Base-by-base conservation (phyloP, 2,888 invertebrate species). In the Actias luna region DNA sequence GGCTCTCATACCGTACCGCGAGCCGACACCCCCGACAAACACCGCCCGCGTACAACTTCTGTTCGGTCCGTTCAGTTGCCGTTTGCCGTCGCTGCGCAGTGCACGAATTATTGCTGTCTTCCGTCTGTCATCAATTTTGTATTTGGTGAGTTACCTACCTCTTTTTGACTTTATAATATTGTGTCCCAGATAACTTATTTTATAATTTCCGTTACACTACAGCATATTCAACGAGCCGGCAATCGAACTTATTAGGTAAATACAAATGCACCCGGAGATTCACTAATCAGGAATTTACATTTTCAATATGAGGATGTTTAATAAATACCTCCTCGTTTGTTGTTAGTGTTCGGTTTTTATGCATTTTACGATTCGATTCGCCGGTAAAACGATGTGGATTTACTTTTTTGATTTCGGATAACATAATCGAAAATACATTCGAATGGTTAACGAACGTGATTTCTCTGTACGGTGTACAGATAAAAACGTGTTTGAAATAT, bases 71-170 rank as follows among this genome's bases (percentile, higher is more conserved):
- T 69, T 72, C 87, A 90, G 90, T 89, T 84, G 85, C 78, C 71
- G 79, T 81, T 82, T 80, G 82, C 81, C 84, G 79, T 76, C 77
- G 80, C 78, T 70, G 68, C 73, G 73, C 69, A 76, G 87, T 86
- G 86, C 79, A 84, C 88, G 85, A 71, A 67, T 66, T 66, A 58
- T 63, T 64, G 69, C 67, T 69, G 72, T 69, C 71, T 76, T 69
- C 72, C 73, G 75, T 8, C 25, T 50, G 12, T 12, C 80, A 77
- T 78, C 79, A 81, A 79, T 78, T 69, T 29, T 75, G 77, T 67
- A 77, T 76, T 82, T 83, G 84, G 88, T 89, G 78, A 87, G 89
- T 86, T 66, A 42, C 16, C 33, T 33, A 22, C 57, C 12, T 8
- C 57, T 29, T 22, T 39, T 39, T 25, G n/a, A 22, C 8, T 3